phyloP scores from a whole-genome alignment of 37 sponge, comb jelly and placozoan genomes.

The Diacarnus erythraeanus region DNA sequence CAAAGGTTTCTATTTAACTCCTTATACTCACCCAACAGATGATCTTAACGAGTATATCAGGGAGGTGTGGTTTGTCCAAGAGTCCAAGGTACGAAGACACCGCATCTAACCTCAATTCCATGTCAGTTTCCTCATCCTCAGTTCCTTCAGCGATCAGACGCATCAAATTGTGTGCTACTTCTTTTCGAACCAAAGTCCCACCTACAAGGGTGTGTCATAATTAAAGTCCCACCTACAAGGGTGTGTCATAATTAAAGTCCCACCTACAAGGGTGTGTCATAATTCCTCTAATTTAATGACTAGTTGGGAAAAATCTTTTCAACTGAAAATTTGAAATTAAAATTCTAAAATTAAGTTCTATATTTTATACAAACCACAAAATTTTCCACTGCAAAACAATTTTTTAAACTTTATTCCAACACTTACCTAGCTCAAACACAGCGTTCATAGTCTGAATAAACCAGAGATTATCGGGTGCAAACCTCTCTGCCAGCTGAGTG shows the following conservation, averaged over 20 bases:
- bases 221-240: too few relatives aligned
- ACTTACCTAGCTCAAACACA: slow-evolving; percentile 79
- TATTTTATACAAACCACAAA: too few relatives aligned
- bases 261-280: too few relatives aligned
- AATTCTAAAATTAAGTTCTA: too few relatives aligned
- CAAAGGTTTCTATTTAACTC: too few relatives aligned
- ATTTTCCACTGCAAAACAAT: too few relatives aligned
- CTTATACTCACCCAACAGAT: slow-evolving; percentile 81
- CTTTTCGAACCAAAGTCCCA: slow-evolving; percentile 60
- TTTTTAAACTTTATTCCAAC: neutral
- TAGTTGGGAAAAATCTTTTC: too few relatives aligned
- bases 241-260: too few relatives aligned
- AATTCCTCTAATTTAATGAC: too few relatives aligned
- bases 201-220: neutral
- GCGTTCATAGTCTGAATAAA: slow-evolving; percentile 84
- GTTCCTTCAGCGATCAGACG: slow-evolving; percentile 89
- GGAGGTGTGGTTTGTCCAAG: slow-evolving; percentile 63
- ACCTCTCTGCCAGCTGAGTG: slow-evolving; percentile 87
- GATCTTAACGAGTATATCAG: slow-evolving; percentile 71
- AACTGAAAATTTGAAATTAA: too few relatives aligned
- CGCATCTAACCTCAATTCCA: slow-evolving; percentile 68
- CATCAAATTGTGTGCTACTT: slow-evolving; percentile 91
- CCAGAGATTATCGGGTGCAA: slow-evolving; percentile 87
- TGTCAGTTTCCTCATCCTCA: slow-evolving; percentile 72
- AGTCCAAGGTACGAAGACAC: slow-evolving; percentile 66